Conservation (phyloP, 2,113 vertebrate genomes). For the Mohoua ochrocephala region DNA sequence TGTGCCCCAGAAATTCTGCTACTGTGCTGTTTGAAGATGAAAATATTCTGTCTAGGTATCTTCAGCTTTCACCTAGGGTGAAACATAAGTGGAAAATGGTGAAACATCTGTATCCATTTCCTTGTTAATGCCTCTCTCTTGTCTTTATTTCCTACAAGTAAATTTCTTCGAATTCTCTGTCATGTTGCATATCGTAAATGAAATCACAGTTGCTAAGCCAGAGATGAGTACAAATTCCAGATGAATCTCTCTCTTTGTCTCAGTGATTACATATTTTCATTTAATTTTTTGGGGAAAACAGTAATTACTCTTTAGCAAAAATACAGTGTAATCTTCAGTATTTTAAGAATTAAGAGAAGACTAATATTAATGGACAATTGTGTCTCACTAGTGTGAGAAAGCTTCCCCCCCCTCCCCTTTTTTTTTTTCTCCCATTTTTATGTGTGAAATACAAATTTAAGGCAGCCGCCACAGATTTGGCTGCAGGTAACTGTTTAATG, state of each 20-base stretch:
- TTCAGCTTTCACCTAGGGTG: neutral
- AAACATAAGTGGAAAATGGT: neutral
- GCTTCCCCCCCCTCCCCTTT: neutral
- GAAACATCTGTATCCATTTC: neutral
- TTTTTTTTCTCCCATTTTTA: neutral
- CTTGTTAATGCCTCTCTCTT: neutral
- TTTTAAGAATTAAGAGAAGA: neutral
- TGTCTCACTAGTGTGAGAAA: neutral
- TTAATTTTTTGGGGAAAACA: neutral
- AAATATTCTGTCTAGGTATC: neutral
- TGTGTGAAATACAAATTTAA: slow-evolving; percentile 25
- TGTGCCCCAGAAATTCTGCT: neutral
- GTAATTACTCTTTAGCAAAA: neutral
- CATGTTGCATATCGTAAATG: neutral
- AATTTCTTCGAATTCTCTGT: neutral
- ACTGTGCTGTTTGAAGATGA: neutral
- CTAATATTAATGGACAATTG: neutral
- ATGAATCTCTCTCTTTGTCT: neutral
- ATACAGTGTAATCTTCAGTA: neutral
- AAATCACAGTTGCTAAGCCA: neutral
- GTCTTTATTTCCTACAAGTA: neutral
- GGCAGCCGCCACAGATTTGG: slow-evolving; percentile 13
- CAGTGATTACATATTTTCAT: neutral
- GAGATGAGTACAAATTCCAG: neutral
- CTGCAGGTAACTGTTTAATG: slow-evolving; percentile 68